A percentile compares a stretch with the other conserved stretches of the same genome.
Evolutionary conservation across 1,140 invertebrate genomes (phyloP).

Genomic region (Oncopodura yosiiana): DNA sequence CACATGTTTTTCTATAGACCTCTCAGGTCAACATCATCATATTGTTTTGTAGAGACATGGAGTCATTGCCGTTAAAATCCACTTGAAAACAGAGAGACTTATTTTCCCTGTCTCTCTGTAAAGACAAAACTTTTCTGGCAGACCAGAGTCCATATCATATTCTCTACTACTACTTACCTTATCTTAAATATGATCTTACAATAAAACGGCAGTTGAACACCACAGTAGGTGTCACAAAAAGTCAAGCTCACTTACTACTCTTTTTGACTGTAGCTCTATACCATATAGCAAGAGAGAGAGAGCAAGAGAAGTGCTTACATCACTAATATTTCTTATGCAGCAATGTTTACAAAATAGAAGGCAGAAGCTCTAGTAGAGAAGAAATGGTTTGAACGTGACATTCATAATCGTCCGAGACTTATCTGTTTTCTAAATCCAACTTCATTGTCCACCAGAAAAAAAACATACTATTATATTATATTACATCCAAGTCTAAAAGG

Average conservation of each 20-base stretch:
- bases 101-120: too few relatives aligned
- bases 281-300: constrained; percentile 7
- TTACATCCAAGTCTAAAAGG: not conserved
- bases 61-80: too few relatives aligned
- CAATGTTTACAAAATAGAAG: not conserved
- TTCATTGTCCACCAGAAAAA: not conserved
- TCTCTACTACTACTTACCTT: constrained; percentile 17
- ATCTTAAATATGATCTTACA: constrained; percentile 16
- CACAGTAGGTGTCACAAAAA: constrained; percentile 19
- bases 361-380: not conserved
- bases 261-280: too few relatives aligned
- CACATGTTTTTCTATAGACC: too few relatives aligned
- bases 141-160: constrained; percentile 13
- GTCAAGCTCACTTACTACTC: constrained; percentile 6
- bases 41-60: too few relatives aligned
- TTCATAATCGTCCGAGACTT: constrained; percentile 13
- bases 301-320: too few relatives aligned
- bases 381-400: constrained; percentile 5
- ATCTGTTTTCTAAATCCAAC: constrained; percentile 12
- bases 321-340: too few relatives aligned
- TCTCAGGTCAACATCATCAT: too few relatives aligned
- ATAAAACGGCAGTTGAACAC: constrained; percentile 18
- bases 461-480: not conserved
- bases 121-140: too few relatives aligned
- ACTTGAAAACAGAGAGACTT: too few relatives aligned